Conservation (phyloP, 2,888 invertebrate genomes). For the Leucophenga maculata region DNA sequence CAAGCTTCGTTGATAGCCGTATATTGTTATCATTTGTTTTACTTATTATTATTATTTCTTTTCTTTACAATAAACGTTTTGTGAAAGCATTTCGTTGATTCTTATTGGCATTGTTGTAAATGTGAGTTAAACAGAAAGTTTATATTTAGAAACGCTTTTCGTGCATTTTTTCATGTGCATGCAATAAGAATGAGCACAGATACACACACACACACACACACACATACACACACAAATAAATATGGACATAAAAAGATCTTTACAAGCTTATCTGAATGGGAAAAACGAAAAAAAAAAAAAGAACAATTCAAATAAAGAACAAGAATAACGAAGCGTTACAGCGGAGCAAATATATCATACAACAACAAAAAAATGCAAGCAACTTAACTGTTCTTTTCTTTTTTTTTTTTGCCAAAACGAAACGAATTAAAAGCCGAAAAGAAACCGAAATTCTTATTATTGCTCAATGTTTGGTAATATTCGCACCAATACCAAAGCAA, state of each 20-base stretch:
- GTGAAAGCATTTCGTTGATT: too few species aligned
- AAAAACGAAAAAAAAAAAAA: constrained; percentile 1
- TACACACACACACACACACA: constrained; percentile 2
- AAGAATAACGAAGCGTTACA: neutral
- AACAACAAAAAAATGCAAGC: constrained; percentile 13
- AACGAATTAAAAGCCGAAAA: constrained; percentile 38
- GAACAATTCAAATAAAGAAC: neutral
- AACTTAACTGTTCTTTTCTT: constrained; percentile 9
- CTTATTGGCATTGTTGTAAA: constrained; percentile 23
- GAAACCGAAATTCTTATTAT: constrained; percentile 63
- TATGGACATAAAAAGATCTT: neutral
- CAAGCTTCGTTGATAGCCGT: too few species aligned
- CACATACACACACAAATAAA: neutral
- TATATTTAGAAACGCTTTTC: constrained; percentile 39
- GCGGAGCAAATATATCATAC: neutral
- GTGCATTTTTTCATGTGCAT: neutral
- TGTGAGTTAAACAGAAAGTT: constrained; percentile 20
- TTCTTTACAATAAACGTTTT: too few species aligned
- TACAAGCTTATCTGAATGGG: neutral
- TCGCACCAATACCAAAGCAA: constrained; percentile 30
- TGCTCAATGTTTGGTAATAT: constrained; percentile 65
- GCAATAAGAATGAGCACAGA: neutral
- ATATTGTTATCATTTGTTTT: too few species aligned
- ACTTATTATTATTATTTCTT: too few species aligned
- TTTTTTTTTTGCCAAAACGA: neutral